These are phyloP conservation scores for Auanema sp. DNA, from an alignment of 2,888 invertebrate genomes.

Conservation along the genomic window DNA sequence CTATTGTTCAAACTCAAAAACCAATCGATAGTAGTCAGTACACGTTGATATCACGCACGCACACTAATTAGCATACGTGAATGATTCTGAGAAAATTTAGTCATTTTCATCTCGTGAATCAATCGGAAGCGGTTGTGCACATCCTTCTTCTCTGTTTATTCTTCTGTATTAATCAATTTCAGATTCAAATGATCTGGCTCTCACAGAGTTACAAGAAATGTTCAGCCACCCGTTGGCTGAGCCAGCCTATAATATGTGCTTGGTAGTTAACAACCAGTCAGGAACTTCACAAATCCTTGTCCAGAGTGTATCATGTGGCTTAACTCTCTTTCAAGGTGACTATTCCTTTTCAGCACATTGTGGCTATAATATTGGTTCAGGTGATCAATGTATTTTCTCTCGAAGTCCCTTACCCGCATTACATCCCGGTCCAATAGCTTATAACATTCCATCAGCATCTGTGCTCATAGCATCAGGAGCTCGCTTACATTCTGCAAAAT, in stretches of 20 bases:
- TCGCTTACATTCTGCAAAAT: constrained; percentile 27
- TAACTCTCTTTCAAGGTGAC: constrained; percentile 29
- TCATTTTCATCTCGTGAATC: no score
- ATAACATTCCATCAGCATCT: constrained; percentile 21
- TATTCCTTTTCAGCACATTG: not conserved
- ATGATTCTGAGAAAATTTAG: no score
- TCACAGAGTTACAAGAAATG: constrained; percentile 24
- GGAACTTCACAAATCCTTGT: constrained; percentile 28
- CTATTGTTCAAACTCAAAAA: not conserved
- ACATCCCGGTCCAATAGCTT: constrained; percentile 41
- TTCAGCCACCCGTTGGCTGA: constrained; percentile 31
- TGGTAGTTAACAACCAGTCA: constrained; percentile 12
- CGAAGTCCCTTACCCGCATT: constrained; percentile 27
- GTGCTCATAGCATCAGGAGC: constrained; percentile 32
- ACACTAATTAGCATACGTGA: no score
- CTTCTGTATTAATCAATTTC: not conserved
- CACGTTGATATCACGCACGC: not conserved
- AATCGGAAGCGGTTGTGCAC: no score
- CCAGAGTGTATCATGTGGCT: constrained; percentile 35
- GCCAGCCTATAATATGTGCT: constrained; percentile 38
- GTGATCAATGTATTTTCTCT: constrained; percentile 39
- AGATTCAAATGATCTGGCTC: constrained; percentile 15
- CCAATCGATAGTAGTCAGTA: not conserved
- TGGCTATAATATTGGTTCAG: constrained; percentile 13
- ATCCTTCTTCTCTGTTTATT: no score